These are phyloP conservation scores for Peribatodes rhomboidaria DNA, from an alignment of 2,888 invertebrate species.

Conservation along the genomic window DNA sequence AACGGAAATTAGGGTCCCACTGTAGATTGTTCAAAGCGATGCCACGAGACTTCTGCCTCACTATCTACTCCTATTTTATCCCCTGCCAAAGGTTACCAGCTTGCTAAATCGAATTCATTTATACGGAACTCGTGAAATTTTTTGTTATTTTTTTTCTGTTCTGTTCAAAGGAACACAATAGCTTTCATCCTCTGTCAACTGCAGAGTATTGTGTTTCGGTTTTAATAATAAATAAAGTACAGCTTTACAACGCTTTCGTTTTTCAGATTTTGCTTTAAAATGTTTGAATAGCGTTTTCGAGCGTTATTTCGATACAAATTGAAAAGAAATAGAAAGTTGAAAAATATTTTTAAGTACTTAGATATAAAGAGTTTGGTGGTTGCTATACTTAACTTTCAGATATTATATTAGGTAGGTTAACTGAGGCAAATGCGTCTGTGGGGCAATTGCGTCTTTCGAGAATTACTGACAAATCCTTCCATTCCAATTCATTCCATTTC, in stretches of 20 bases:
- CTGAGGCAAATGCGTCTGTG: too few relatives aligned
- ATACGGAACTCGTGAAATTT: conserved; percentile 10
- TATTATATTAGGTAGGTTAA: too few relatives aligned
- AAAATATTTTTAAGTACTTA: too few relatives aligned
- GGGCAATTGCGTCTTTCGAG: too few relatives aligned
- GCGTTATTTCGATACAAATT: not conserved
- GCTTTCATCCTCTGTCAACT: conserved; percentile 34
- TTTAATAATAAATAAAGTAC: conserved; percentile 28
- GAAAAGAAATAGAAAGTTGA: too few relatives aligned
- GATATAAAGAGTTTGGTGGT: too few relatives aligned
- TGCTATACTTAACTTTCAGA: too few relatives aligned
- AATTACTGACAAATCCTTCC: too few relatives aligned
- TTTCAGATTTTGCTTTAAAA: not conserved
- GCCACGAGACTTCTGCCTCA: conserved; percentile 45
- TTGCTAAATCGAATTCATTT: conserved; percentile 28
- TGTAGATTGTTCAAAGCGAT: conserved; percentile 68
- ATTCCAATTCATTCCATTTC: too few relatives aligned
- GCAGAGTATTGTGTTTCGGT: conserved; percentile 30
- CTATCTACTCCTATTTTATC: conserved; percentile 15
- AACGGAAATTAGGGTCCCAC: conserved; percentile 65
- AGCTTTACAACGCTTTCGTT: conserved; percentile 12
- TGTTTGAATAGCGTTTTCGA: not conserved
- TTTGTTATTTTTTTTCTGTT: conserved; percentile 17
- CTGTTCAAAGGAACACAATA: conserved; percentile 27
- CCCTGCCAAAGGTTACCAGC: conserved; percentile 20